phyloP scores from a whole-genome alignment of 2,113 vertebrate genomes.

The Saguinus midas region DNA sequence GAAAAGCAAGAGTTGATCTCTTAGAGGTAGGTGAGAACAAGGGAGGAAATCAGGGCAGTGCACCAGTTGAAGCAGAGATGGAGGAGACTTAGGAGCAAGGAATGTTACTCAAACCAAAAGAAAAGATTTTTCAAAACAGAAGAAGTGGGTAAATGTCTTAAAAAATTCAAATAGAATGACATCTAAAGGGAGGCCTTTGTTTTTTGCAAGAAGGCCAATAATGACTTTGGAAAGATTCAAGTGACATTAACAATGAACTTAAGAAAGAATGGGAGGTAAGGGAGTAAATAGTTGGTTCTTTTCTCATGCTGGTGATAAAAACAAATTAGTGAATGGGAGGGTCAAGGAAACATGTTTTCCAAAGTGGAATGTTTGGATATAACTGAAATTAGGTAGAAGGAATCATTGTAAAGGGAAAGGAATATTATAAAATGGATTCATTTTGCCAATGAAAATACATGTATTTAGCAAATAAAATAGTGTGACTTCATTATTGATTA shows the following conservation, averaged over 20 bases:
- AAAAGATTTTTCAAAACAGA: not conserved
- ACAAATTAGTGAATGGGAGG: not conserved
- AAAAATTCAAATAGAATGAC: not conserved
- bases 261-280: not conserved
- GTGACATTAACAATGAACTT: not conserved
- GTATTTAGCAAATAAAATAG: not conserved
- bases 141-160: not conserved
- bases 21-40: not conserved
- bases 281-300: not conserved
- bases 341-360: not conserved
- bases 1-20: not conserved
- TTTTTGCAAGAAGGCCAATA: not conserved
- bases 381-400: not conserved
- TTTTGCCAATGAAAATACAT: not conserved
- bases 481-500: not conserved
- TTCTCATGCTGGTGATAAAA: conserved; percentile 32
- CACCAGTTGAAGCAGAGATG: not conserved
- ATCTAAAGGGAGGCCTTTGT: not conserved
- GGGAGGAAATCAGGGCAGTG: not conserved
- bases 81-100: not conserved
- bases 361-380: not conserved
- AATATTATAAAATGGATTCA: not conserved
- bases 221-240: conserved; percentile 9
- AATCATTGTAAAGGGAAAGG: not conserved
- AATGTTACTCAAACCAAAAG: not conserved